phyloP scores from a whole-genome alignment of 2,888 invertebrate species.

The Eilema griseolum region DNA sequence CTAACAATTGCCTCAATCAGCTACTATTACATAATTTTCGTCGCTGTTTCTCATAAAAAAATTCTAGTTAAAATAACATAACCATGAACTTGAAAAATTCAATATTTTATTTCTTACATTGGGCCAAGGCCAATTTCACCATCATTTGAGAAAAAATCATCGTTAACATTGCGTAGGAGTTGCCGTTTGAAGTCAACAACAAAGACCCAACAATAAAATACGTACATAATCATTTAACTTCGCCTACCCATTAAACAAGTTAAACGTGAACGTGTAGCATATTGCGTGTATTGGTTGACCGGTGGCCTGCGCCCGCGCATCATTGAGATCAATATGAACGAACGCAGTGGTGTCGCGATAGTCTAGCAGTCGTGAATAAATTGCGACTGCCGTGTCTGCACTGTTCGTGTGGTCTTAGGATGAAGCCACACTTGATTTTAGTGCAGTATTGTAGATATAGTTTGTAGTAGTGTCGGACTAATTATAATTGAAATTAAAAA shows the following conservation, averaged over 20 bases:
- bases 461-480: too few species aligned
- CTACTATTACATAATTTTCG: neutral
- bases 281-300: conserved; percentile 8
- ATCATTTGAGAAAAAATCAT: neutral
- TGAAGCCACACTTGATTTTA: conserved; percentile 31
- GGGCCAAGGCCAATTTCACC: neutral
- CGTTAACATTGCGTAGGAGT: neutral
- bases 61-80: neutral
- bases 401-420: conserved; percentile 44
- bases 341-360: conserved; percentile 48
- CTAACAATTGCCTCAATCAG: neutral
- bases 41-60: neutral
- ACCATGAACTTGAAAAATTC: neutral
- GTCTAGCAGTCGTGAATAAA: conserved; percentile 56
- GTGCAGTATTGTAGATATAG: neutral
- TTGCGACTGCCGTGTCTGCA: conserved; percentile 51
- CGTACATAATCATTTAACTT: neutral
- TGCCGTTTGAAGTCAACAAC: neutral
- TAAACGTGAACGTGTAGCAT: neutral
- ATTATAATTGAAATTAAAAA: too few species aligned
- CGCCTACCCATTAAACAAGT: conserved; percentile 7
- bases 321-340: conserved; percentile 56
- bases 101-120: neutral
- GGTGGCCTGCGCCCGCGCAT: conserved; percentile 31
- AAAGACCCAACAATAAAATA: conserved; percentile 1